Evolutionary conservation across 2,888 invertebrate species (phyloP).

Genomic region (Drosophila maculinotata): DNA sequence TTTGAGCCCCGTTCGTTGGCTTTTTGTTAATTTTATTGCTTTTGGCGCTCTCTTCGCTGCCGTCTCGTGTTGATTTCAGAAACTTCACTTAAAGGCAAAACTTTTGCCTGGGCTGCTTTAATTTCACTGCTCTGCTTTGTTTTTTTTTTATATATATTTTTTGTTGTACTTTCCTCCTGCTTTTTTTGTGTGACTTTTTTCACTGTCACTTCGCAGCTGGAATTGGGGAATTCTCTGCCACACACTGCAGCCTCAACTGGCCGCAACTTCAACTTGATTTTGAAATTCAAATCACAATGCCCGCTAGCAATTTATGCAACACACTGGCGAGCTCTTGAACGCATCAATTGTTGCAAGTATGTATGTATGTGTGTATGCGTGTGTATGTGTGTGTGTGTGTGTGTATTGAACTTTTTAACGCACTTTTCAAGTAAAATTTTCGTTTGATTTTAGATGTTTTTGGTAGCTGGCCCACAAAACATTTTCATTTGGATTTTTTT

Average conservation of each 20-base stretch:
- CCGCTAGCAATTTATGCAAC: conserved; percentile 73
- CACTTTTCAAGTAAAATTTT: conserved; percentile 53
- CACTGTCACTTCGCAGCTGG: conserved; percentile 68
- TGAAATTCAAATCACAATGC: conserved; percentile 78
- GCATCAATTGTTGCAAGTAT: conserved; percentile 52
- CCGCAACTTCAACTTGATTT: conserved; percentile 64
- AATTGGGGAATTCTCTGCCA: conserved; percentile 48
- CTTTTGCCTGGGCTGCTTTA: conserved; percentile 61
- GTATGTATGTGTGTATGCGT: conserved; percentile 12
- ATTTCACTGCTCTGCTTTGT: conserved; percentile 81
- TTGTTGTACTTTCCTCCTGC: conserved; percentile 20
- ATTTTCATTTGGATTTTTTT: conserved; percentile 6
- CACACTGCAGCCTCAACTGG: conserved; percentile 27
- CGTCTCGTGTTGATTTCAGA: conserved; percentile 59
- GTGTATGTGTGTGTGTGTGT: conserved; percentile 5
- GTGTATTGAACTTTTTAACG: conserved; percentile 35
- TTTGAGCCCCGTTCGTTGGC: conserved; percentile 59
- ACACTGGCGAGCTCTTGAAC: conserved; percentile 37
- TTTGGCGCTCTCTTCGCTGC: conserved; percentile 20
- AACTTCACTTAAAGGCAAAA: conserved; percentile 70
- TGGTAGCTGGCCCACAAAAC: conserved; percentile 1
- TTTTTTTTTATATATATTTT: conserved; percentile 18
- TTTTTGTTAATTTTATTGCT: conserved; percentile 52
- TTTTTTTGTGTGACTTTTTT: conserved; percentile 48
- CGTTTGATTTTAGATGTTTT: conserved; percentile 6